Evolutionary conservation across 2,113 vertebrate genomes (phyloP).

Genomic region (Laticauda laticaudata): DNA sequence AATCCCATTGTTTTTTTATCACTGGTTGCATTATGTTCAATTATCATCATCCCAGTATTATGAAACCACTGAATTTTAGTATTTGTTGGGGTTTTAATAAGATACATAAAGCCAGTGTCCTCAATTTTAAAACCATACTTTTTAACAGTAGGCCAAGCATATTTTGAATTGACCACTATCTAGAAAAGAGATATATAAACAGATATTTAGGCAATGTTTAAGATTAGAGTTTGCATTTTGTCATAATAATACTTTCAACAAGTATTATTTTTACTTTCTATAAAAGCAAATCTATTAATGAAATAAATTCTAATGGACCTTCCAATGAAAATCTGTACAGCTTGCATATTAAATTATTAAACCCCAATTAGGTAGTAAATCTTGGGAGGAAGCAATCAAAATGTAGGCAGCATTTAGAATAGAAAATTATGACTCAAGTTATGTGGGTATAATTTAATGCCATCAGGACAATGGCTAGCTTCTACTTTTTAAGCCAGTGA

Average conservation of each 20-base stretch:
- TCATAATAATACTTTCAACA: neutral
- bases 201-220: neutral
- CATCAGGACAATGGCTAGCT: neutral
- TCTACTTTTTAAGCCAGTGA: neutral
- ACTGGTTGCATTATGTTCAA: slow-evolving; percentile 78
- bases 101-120: slow-evolving; percentile 94
- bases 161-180: slow-evolving; percentile 86
- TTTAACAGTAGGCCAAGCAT: slow-evolving; percentile 84
- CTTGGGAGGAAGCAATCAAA: neutral
- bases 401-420: neutral
- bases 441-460: neutral
- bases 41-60: slow-evolving; percentile 90
- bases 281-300: neutral
- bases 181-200: slow-evolving; percentile 46
- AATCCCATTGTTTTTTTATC: slow-evolving; percentile 80
- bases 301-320: neutral
- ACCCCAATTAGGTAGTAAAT: neutral
- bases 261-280: neutral
- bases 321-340: neutral
- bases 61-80: slow-evolving; percentile 94
- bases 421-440: neutral
- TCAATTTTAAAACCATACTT: slow-evolving; percentile 89
- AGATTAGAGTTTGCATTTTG: neutral
- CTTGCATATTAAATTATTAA: neutral
- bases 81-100: slow-evolving; percentile 83